These are phyloP conservation scores for Chelonoidis abingdonii DNA, from an alignment of 2,113 vertebrate species.

Conservation along the genomic window DNA sequence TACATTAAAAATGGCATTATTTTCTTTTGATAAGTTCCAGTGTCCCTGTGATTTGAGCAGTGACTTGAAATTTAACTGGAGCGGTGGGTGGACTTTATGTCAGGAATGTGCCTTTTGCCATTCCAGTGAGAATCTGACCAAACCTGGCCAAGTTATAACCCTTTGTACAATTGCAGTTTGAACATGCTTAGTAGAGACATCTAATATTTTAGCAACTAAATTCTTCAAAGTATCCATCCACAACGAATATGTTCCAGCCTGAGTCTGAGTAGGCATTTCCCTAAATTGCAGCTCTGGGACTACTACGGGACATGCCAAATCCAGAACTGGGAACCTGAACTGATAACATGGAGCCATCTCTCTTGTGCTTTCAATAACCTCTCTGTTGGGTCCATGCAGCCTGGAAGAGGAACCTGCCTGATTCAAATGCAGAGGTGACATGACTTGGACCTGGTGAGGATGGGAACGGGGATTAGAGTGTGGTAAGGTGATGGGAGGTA, in stretches of 20 bases:
- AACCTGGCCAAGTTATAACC: not conserved
- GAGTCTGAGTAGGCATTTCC: not conserved
- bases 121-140: not conserved
- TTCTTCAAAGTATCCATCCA: too few species aligned
- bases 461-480: not conserved
- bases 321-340: not conserved
- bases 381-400: not conserved
- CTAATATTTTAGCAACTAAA: too few species aligned
- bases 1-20: not conserved
- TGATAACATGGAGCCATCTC: not conserved
- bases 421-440: not conserved
- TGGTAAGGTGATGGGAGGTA: not conserved
- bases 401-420: not conserved
- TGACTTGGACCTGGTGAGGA: not conserved
- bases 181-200: too few species aligned
- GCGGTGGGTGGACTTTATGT: not conserved
- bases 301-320: not conserved
- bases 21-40: not conserved
- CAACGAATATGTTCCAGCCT: too few species aligned
- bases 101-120: not conserved
- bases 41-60: not conserved
- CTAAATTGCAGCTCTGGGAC: not conserved
- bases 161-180: too few species aligned
- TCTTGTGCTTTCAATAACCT: not conserved
- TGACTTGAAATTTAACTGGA: not conserved